A percentile compares a stretch with the other conserved stretches of the same genome.
phyloP scores from a whole-genome alignment of 2,888 invertebrate species.

The Zele albiditarsus region DNA sequence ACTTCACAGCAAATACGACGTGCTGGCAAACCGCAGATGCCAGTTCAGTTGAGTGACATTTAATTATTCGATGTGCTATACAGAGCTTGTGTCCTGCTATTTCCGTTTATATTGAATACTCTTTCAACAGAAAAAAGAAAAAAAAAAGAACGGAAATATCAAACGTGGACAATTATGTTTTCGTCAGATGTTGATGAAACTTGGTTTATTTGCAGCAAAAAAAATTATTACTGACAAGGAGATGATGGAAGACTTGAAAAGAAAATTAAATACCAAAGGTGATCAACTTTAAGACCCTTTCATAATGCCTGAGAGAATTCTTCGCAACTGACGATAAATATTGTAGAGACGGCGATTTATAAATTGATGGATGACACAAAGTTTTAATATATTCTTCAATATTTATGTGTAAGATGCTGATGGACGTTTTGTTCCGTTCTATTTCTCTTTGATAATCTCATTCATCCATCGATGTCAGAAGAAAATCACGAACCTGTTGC shows the following conservation, averaged over 20 bases:
- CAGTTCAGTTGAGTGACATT: constrained; percentile 59
- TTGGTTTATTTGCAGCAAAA: background rate
- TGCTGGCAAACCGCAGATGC: constrained; percentile 14
- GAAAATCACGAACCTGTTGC: constrained; percentile 39
- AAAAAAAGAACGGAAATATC: background rate
- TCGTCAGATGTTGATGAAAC: background rate
- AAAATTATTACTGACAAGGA: background rate
- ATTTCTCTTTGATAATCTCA: constrained; percentile 6
- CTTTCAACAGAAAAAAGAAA: constrained; percentile 34
- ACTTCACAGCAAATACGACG: background rate
- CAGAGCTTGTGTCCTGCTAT: constrained; percentile 44
- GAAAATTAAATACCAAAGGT: background rate
- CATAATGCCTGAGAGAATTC: constrained; percentile 9
- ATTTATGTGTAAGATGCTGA: background rate
- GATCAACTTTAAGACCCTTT: background rate
- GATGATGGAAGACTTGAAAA: background rate
- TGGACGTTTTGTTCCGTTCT: background rate
- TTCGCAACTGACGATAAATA: background rate
- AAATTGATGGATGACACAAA: constrained; percentile 25
- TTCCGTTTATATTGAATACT: constrained; percentile 52
- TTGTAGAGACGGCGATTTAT: constrained; percentile 21
- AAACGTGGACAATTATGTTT: background rate
- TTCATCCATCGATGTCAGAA: constrained; percentile 24
- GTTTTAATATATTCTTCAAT: background rate
- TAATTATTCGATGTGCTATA: constrained; percentile 63